These are phyloP conservation scores for Acipenser ruthenus DNA, from an alignment of 2,797 vertebrate species.

Conservation along the genomic window DNA sequence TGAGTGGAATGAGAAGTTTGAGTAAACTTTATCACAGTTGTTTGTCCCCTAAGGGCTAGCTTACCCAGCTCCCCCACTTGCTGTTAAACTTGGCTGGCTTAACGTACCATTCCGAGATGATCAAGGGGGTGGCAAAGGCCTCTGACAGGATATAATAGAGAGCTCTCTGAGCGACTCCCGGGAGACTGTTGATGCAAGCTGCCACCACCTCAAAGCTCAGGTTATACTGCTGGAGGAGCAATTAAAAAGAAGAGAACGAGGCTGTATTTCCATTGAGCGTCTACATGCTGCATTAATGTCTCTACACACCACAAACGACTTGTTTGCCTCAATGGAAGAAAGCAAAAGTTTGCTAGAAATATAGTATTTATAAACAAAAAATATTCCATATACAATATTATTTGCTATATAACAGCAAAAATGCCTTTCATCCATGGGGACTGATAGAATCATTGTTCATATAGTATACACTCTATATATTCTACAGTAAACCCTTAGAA, in stretches of 20 bases:
- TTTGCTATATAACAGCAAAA: no score
- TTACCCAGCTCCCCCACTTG: no score
- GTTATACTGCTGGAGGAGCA: conserved; percentile 22
- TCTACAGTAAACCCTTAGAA: no score
- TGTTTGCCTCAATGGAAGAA: no score
- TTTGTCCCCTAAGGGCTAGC: no score
- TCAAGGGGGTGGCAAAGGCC: conserved; percentile 54
- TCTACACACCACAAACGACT: neutral
- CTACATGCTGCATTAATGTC: neutral
- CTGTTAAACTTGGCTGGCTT: neutral
- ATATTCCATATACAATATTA: no score
- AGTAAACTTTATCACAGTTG: no score
- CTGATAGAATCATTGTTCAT: no score
- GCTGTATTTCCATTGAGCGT: neutral
- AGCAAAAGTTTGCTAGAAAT: no score
- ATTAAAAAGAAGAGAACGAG: neutral
- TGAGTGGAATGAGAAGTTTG: no score
- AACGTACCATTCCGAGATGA: conserved; percentile 65
- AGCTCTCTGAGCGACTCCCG: conserved; percentile 27
- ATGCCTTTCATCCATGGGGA: no score
- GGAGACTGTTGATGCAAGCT: conserved; percentile 48
- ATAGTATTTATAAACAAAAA: conserved; percentile 5
- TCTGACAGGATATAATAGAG: conserved; percentile 58
- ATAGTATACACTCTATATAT: no score
- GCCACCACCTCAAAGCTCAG: conserved; percentile 47